Base-by-base conservation (phyloP, 2,113 vertebrate species). In the Phoenicopterus ruber region DNA sequence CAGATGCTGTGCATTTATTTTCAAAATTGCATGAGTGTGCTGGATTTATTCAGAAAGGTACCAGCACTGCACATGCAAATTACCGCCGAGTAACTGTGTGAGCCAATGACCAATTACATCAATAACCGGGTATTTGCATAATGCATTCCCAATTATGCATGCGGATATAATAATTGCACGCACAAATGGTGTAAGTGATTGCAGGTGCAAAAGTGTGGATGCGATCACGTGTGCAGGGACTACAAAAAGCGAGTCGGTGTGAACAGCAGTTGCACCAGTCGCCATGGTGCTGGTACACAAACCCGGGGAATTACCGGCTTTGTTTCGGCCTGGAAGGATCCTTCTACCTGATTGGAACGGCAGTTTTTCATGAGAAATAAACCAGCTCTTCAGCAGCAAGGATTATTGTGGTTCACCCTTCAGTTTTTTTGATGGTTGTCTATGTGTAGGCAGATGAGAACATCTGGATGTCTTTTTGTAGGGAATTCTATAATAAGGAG, bases 61-160 rank as follows among this genome's bases (percentile, higher is more conserved):
- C 90, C 78, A n/a, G 85, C 74, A 15, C 66, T 65, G 90, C 89
- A 54, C 55, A 59, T 82, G 74, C 79, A 89, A 90, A 92, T 86
- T 21, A 17, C 44, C 83, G 71, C 52, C 1, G 11, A 70, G 63
- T 7, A 76, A 69, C 84, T 34, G 65, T 52, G 74, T 19, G 8
- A 93, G 86, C 50, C 93, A 85, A 3, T 82, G 95, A 34, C 77
- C 93, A 95, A 91, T 95, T 86, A 91, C 62, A 50, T 67, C 91
- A 44, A 52, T 52, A 36, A 52, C 11, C 29, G 86, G 16, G 40
- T 29, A 29, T 96, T 95, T 94, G 91, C 94, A 89, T 94, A 94
- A 88, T 84, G 78, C 87, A 10, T 17, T 55, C 65, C 83, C 38
- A 55, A 9, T 89, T 76, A 67, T 4, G 38, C 81, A 34, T 36